Evolutionary conservation across 2,113 vertebrate species (phyloP).

Genomic region (Cyrtonyx montezumae): DNA sequence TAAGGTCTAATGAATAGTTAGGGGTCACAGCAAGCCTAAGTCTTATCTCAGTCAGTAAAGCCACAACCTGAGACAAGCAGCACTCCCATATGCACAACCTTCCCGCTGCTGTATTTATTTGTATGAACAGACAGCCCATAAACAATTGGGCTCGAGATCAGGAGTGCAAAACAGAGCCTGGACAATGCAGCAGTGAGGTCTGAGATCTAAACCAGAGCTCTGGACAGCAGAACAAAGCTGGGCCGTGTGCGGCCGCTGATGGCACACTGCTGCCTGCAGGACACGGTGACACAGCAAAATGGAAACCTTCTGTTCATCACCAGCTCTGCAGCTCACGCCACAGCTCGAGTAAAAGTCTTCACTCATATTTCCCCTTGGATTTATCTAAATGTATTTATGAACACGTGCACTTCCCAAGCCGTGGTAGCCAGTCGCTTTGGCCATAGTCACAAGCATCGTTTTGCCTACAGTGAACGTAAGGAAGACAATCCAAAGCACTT

Average conservation of each 20-base stretch:
- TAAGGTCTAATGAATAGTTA: fast-evolving
- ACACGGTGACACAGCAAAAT: fast-evolving
- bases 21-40: not conserved
- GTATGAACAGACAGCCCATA: not conserved
- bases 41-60: fast-evolving
- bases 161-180: not conserved
- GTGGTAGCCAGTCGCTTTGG: not conserved
- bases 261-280: fast-evolving
- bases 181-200: not conserved
- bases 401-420: not conserved
- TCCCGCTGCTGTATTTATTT: not conserved
- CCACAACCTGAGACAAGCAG: fast-evolving
- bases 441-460: not conserved
- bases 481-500: not conserved
- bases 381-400: fast-evolving
- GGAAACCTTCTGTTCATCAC: not conserved
- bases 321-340: not conserved
- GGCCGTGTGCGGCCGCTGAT: too few relatives aligned
- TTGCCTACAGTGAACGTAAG: not conserved
- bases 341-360: too few relatives aligned
- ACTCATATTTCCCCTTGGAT: fast-evolving
- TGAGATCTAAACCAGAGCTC: not conserved
- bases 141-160: not conserved
- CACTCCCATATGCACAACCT: fast-evolving
- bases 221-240: too few relatives aligned